Evolutionary conservation across 1,140 invertebrate species (phyloP), one percentile per base, ranked within the genome.

Genomic region (Vollenhovia emeryi): DNA sequence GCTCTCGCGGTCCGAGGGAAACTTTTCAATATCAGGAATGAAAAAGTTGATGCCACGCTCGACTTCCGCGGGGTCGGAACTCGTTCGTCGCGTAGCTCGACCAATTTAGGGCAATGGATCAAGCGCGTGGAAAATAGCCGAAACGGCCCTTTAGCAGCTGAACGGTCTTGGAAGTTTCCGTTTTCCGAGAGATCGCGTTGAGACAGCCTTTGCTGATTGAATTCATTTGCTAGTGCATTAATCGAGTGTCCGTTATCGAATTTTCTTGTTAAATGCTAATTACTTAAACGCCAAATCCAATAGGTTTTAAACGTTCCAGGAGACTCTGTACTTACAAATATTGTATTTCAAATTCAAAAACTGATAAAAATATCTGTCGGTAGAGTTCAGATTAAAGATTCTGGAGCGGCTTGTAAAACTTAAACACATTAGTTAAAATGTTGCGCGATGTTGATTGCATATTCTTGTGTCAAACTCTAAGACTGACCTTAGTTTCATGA

Each of bases 11-110:
- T 8, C 13, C 43, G n/a, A 18, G 11, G 18, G 24, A 73, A 84
- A 86, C 69, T 75, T 75, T 64, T 83, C 59, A 83, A 86, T 86
- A 86, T 86, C 68, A 71, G 57, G 78, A 83, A 74, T 66, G 68
- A 86, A 86, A 82, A 83, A 86, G 66, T 83, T 83, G 85, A 50
- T 59, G 33, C 57, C 80, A 74, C 62, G 57, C 45, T 84, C 71
- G 80, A 86, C 45, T 86, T 74, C 36, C 48, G 48, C 68, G 36
- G 45, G 62, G 75, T 83, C 68, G 45, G 52, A n/a, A 66, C 52
- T 83, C 62, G 78, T 57, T 83, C 68, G 59, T 86, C 57, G 80
- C 80, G 9, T 62, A 84, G 71, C 30, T 45, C 18, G 27, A 57
- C 18, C 76, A 83, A 86, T 86, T 86, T 74, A 66, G 40, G 57